These are phyloP conservation scores for Lysandra coridon DNA, from an alignment of 2,888 invertebrate genomes.

Conservation along the genomic window DNA sequence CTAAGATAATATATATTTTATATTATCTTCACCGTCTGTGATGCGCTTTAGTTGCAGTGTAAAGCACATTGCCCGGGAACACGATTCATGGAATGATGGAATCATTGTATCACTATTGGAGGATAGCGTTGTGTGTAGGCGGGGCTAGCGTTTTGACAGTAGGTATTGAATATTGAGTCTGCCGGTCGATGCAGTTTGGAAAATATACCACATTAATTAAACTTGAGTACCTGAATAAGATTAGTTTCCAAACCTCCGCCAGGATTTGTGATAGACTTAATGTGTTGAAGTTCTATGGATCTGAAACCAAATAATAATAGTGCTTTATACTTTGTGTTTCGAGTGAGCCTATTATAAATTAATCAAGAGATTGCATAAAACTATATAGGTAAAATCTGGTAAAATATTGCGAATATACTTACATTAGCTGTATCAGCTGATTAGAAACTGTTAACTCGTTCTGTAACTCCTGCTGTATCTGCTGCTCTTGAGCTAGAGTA, in stretches of 20 bases:
- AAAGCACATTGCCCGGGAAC: too few species aligned
- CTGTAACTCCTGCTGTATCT: conserved; percentile 63
- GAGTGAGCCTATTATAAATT: neutral
- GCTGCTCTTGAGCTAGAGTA: conserved; percentile 47
- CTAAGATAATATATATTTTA: too few species aligned
- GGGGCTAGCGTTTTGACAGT: too few species aligned
- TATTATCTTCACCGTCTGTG: too few species aligned
- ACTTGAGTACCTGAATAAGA: conserved; percentile 54
- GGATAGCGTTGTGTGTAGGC: too few species aligned
- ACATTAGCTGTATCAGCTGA: conserved; percentile 65
- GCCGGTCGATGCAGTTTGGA: too few species aligned
- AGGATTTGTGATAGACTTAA: conserved; percentile 57
- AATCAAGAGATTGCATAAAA: neutral
- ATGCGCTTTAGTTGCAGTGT: too few species aligned
- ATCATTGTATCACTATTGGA: too few species aligned
- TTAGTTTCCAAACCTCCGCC: conserved; percentile 61
- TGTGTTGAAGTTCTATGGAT: conserved; percentile 59
- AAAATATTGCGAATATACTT: conserved; percentile 43
- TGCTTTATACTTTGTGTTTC: neutral
- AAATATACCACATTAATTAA: too few species aligned
- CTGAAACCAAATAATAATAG: conserved; percentile 48
- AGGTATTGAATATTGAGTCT: too few species aligned
- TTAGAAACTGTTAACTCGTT: conserved; percentile 65
- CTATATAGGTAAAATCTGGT: conserved; percentile 33
- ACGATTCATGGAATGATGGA: too few species aligned